These are phyloP conservation scores for Cyclophora albipunctata DNA, from an alignment of 2,888 invertebrate species.

Conservation along the genomic window DNA sequence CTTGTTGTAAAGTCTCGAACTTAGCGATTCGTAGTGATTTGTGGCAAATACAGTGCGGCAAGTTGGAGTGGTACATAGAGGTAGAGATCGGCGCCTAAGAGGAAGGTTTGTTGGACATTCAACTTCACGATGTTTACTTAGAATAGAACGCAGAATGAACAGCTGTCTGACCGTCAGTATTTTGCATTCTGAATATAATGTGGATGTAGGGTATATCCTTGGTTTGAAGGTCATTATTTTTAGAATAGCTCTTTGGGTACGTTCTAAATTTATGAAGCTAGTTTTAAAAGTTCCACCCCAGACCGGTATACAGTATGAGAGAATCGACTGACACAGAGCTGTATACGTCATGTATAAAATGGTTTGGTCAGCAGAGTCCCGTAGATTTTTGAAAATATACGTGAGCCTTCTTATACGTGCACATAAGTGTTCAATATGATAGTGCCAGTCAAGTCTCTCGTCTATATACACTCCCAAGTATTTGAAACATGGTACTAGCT, in stretches of 20 bases:
- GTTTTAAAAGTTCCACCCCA: slow-evolving; percentile 12
- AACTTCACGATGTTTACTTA: neutral
- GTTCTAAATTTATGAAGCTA: slow-evolving; percentile 4
- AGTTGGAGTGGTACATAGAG: too few species aligned
- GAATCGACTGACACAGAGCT: neutral
- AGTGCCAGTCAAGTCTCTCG: neutral
- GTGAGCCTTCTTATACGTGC: slow-evolving; percentile 2
- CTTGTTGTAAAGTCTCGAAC: too few species aligned
- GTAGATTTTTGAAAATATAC: slow-evolving; percentile 6
- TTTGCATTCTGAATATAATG: neutral
- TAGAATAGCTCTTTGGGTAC: slow-evolving; percentile 7
- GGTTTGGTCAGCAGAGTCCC: neutral
- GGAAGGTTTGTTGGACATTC: too few species aligned
- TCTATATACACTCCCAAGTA: slow-evolving; percentile 1
- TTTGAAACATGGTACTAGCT: neutral
- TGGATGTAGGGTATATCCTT: neutral
- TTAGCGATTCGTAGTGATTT: too few species aligned
- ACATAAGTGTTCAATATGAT: neutral
- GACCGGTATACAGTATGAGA: slow-evolving; percentile 8
- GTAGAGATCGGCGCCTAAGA: too few species aligned
- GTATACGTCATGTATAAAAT: neutral
- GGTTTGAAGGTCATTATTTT: slow-evolving; percentile 7
- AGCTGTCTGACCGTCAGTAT: neutral
- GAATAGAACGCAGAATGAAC: neutral
- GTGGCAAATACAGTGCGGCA: too few species aligned